Conservation (phyloP, 2,797 vertebrate genomes). For the Acanthis flammea region DNA sequence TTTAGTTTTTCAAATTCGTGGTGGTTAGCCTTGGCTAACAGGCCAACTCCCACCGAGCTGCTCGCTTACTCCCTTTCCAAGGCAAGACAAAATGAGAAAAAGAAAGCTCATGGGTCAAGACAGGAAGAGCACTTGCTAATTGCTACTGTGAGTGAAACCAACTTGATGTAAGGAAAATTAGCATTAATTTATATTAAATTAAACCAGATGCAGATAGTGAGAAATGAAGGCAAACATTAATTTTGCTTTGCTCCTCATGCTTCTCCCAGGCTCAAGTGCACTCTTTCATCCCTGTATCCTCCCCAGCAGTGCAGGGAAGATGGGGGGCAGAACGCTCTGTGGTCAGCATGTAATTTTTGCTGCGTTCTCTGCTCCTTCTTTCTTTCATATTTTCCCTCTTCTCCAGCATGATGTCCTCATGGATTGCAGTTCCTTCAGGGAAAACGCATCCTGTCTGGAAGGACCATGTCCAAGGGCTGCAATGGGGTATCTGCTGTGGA, state of each 20-base stretch:
- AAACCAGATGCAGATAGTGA: neutral
- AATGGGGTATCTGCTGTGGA: neutral
- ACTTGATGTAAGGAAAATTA: neutral
- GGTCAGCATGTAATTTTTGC: neutral
- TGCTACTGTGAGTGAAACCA: neutral
- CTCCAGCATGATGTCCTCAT: accelerated
- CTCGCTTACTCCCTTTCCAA: neutral
- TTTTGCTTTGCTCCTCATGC: neutral
- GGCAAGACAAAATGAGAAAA: neutral
- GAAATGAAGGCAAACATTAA: neutral
- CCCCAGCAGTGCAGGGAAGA: neutral
- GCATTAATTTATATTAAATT: neutral
- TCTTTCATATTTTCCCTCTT: neutral
- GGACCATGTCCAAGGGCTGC: neutral
- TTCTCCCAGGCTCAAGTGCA: neutral
- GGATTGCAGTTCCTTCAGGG: neutral
- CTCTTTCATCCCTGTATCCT: neutral
- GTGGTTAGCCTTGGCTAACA: neutral
- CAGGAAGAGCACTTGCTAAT: neutral
- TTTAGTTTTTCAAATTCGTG: neutral
- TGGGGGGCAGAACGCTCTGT: neutral
- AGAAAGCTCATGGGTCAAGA: neutral
- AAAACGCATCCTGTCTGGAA: neutral
- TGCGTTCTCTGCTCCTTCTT: neutral
- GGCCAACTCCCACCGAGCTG: neutral